phyloP scores from a whole-genome alignment of 2,113 vertebrate genomes.

The Notechis scutatus region DNA sequence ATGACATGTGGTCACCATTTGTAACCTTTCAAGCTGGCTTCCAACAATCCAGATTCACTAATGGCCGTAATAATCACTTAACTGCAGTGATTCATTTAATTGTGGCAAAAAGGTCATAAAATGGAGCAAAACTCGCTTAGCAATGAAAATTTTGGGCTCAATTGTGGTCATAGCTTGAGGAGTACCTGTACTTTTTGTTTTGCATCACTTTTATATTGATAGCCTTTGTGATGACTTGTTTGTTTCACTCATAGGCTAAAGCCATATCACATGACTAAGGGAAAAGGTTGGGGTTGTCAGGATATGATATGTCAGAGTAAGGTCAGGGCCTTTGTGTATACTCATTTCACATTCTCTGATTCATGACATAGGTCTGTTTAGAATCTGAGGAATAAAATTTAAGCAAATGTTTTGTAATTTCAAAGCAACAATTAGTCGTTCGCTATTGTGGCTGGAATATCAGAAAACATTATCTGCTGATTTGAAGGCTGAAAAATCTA shows the following conservation, averaged over 20 bases:
- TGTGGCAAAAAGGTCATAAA: background rate
- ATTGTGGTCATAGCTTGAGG: background rate
- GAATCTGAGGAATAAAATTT: background rate
- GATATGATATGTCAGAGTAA: background rate
- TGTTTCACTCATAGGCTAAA: background rate
- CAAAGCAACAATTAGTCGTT: background rate
- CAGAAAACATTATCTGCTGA: background rate
- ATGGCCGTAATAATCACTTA: background rate
- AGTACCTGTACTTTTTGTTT: background rate
- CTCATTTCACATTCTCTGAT: background rate
- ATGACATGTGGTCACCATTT: background rate
- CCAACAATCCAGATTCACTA: background rate
- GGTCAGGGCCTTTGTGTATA: background rate
- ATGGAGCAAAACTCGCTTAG: background rate
- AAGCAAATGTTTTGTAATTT: background rate
- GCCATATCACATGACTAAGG: background rate
- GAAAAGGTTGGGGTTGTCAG: background rate
- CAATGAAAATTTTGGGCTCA: background rate
- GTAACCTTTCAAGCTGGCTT: background rate
- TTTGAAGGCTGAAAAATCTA: background rate
- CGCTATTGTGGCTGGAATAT: background rate
- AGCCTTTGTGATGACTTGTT: background rate
- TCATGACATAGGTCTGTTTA: background rate
- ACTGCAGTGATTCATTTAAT: background rate
- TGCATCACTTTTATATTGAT: background rate